Evolutionary conservation across 2,113 vertebrate species (phyloP).

Genomic region (Chlorodrepanis virens): DNA sequence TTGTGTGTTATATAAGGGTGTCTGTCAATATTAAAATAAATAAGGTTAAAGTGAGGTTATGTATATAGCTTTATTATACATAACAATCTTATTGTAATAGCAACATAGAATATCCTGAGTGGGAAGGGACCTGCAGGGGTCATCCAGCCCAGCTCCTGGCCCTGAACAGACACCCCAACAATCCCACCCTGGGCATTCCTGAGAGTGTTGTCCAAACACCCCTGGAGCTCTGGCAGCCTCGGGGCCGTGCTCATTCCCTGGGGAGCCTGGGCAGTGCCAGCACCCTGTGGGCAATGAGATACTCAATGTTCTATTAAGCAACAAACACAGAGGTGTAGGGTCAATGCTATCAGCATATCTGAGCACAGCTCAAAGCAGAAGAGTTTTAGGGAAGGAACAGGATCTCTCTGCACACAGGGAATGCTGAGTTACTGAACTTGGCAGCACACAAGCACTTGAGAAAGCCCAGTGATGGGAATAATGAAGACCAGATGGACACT

Average conservation of each 20-base stretch:
- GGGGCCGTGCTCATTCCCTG: not conserved
- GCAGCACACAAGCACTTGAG: not conserved
- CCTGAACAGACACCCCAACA: not conserved
- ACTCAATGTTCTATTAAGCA: not conserved
- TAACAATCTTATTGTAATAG: not conserved
- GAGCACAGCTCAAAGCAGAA: not conserved
- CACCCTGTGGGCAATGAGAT: not conserved
- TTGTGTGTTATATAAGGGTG: not conserved
- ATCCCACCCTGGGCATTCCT: not conserved
- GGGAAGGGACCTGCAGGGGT: not conserved
- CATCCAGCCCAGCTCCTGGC: fast-evolving
- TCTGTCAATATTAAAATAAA: not conserved
- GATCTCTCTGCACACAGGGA: not conserved
- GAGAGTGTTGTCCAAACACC: fast-evolving
- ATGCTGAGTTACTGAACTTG: not conserved
- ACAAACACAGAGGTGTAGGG: not conserved
- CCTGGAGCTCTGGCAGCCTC: not conserved
- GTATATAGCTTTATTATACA: not conserved
- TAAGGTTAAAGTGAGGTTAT: not conserved
- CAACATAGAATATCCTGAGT: not conserved
- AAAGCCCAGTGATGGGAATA: constrained; percentile 10
- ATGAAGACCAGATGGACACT: constrained; percentile 41
- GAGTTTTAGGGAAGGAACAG: not conserved
- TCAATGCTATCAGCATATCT: not conserved
- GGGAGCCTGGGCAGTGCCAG: not conserved